Base-by-base conservation (phyloP, 2,888 invertebrate species). In the Ophion slaviceki region DNA sequence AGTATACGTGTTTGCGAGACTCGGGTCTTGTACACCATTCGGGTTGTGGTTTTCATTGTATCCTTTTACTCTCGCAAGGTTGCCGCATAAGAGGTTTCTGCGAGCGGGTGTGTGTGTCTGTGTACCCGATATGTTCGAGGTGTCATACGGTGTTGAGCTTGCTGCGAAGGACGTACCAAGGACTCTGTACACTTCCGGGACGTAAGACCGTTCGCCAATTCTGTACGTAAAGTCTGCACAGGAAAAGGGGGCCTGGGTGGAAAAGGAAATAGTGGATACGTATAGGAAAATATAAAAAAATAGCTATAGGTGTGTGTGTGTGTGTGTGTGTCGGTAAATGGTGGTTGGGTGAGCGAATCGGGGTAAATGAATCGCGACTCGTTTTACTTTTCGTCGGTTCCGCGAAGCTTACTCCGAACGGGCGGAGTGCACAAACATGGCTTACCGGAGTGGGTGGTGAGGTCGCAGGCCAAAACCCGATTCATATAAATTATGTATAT, bases 381-480 rank as follows among this genome's bases (percentile, higher is more conserved):
- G 81, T 77, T 84, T 80, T 86, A 83, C 84, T 86, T 86, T 86
- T 84, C 86, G 84, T 81, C 81, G 86, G 84, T 47, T 80, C 57
- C 71, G 70, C 64, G 40, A 57, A 78, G 86, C 84, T 86, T 84
- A 81, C 81, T 79, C 84, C 70, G 79, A 84, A 80, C 84, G 71
- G 84, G 82, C 86, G 84, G 84, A 76, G 81, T 81, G 79, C 84
- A 80, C 81, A 84, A 84, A 84, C 84, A 84, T 79, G 80, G 80
- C 74, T 81, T 67, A 59, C 66, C 36, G 75, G 78, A 28, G 66
- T 20, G 62, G 62, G 40, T 61, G 36, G 79, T 84, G 81, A 84
- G 79, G 75, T 81, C 75, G 78, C 36, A 79, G 78, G 74, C 70
- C 74, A 78, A 76, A 84, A 82, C 45, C 59, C 77, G 79, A 80